Base-by-base conservation (phyloP, 2,797 vertebrate species). In the Catostomus latipinnis region DNA sequence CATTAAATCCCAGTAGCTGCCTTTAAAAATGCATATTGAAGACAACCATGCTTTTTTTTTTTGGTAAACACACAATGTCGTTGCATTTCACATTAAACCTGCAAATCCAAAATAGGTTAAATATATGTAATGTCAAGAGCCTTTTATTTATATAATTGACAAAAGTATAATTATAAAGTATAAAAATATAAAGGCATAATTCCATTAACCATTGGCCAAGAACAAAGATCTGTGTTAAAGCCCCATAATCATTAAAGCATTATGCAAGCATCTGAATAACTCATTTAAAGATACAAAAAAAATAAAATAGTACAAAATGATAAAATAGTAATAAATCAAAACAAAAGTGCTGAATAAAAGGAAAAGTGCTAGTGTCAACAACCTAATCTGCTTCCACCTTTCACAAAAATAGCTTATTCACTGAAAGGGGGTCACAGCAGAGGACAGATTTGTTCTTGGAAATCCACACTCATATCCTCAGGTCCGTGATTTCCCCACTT, bases 281-380 rank as follows among this genome's bases (percentile, higher is more conserved):
- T 65, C 85, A 4, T 34, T 34, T 61, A 6, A 2, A 6, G 53
- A n/a, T 52, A 71, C 73, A 57, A 80, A 86, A 75, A 16, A 74
- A 73, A 70, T 46, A 65, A 5, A 70, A 78, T 75, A 72, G 16
- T 73, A 82, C 82, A 58, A 46, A 46, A 46, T 11, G 46, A 65
- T 12, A 1, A 63, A n/a, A 45, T 63, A 8, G 13, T 16, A 68
- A 48, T 53, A 76, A 83, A 78, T 87, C 84, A 52, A 18, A 74
- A 80, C 57, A 56, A 93, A 93, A 93, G 92, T 93, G 93, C 92
- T 85, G 16, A 81, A 72, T 86, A 65, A 73, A 74, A 10, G 10
- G 13, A 13, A 81, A 67, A 76, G 76, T 76, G 50, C 50, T n/a
- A 72, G 11, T 14, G 8, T 2, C 8, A 7, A 0, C 45, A 2